phyloP scores from a whole-genome alignment of 2,888 invertebrate genomes.

The Hyalella azteca region DNA sequence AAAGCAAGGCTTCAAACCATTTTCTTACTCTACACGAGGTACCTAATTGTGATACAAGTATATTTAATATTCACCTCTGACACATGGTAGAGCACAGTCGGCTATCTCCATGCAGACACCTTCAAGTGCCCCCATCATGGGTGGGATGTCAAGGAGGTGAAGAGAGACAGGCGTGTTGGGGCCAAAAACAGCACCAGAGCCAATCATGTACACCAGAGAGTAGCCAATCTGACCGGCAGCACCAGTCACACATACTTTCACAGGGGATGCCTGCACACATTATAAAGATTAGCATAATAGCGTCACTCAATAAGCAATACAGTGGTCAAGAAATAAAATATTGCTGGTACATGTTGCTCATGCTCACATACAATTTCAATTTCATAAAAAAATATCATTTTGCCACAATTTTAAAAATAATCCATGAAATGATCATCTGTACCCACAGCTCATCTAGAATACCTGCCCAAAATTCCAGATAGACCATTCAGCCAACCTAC shows the following conservation, averaged over 20 bases:
- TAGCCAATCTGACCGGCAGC: slow-evolving; percentile 99
- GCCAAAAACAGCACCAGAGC: slow-evolving; percentile 95
- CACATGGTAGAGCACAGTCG: slow-evolving; percentile 87
- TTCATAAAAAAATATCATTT: too few species aligned
- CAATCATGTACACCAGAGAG: slow-evolving; percentile 90
- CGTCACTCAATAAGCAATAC: not conserved
- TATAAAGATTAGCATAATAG: not conserved
- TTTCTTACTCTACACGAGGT: slow-evolving; percentile 88
- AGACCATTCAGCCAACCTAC: too few species aligned
- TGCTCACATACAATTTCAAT: too few species aligned
- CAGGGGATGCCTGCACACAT: slow-evolving; percentile 67
- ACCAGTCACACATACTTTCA: slow-evolving; percentile 94
- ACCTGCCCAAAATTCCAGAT: too few species aligned
- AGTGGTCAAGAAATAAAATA: not conserved
- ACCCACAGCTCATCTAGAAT: too few species aligned
- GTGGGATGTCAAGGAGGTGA: slow-evolving; percentile 91
- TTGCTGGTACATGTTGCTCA: too few species aligned
- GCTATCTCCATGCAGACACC: slow-evolving; percentile 97
- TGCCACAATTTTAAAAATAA: too few species aligned
- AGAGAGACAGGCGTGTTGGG: slow-evolving; percentile 83
- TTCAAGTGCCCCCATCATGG: slow-evolving; percentile 94
- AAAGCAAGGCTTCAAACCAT: too few species aligned
- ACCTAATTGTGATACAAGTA: slow-evolving; percentile 72
- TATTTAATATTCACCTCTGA: slow-evolving; percentile 71
- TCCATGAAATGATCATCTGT: too few species aligned